Evolutionary conservation across 64 coral and sea anemone genomes (phyloP).

Genomic region (Exaiptasia diaphana): DNA sequence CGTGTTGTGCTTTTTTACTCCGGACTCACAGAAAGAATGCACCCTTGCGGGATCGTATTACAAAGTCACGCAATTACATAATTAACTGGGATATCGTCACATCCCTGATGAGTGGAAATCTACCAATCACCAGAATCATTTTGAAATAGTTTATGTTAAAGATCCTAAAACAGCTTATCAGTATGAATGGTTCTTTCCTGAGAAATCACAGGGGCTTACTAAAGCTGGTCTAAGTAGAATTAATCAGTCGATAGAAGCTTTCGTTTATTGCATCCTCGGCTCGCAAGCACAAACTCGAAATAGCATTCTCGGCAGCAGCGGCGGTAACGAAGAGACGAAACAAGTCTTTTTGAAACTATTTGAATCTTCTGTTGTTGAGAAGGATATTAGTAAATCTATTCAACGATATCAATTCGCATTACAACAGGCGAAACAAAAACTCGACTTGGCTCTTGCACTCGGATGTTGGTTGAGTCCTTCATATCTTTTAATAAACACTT

Average conservation of each 20-base stretch:
- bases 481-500: background rate
- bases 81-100: too few species aligned
- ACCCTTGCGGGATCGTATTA: too few species aligned
- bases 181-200: too few species aligned
- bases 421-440: background rate
- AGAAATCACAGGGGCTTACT: background rate
- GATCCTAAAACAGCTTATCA: too few species aligned
- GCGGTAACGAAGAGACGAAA: background rate
- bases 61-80: too few species aligned
- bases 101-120: too few species aligned
- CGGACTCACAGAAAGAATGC: too few species aligned
- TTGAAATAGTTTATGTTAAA: too few species aligned
- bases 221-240: background rate
- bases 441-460: background rate
- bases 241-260: background rate
- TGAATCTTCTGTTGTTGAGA: background rate
- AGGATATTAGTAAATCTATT: background rate
- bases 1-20: too few species aligned
- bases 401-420: constrained; percentile 1
- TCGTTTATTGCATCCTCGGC: background rate
- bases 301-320: background rate
- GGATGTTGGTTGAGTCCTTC: too few species aligned
- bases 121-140: too few species aligned
- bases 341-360: background rate
- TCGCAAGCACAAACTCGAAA: background rate